Evolutionary conservation across 2,888 invertebrate genomes (phyloP), one percentile per base, ranked within the genome.

Genomic region (Dastarcus helophoroides): DNA sequence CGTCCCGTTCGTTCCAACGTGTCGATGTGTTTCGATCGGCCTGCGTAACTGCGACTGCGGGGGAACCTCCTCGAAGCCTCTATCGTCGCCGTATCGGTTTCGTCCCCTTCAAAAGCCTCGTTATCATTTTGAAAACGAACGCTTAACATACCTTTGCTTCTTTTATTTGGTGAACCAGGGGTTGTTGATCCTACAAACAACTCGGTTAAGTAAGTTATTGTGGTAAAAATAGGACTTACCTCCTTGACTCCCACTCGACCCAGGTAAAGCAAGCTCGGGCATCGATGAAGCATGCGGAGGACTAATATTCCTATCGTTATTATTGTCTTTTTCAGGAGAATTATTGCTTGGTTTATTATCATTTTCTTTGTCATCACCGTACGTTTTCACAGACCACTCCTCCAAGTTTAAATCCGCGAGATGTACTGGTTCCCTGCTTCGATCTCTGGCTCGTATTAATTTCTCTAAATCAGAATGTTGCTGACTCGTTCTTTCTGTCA

Each of bases 341-440:
- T 37, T 46, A 24, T 46, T 46, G 33, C 50, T 50, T 3, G 40
- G 33, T 38, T 46, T 43, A 24, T 45, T 45, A 4, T 64, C 63
- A 35, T 58, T 50, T 38, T 57, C 54, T 29, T 44, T 46, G 39
- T 46, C 38, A 30, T 38, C 40, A 11, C 32, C 35, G 22, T 32
- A 47, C 38, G 13, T 54, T 53, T 48, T 61, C 7, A 65, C 58
- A 16, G 67, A 63, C 69, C 70, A 71, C 22, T 65, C 65, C 41
- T 72, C 73, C 40, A 70, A 51, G 41, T 65, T 65, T 54, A 71
- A 62, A 48, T 71, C 71, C 9, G 69, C 70, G 35, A 72, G 59
- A 49, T 71, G 69, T 34, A 75, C 60, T 3, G 74, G 71, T 29
- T 76, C 71, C 32, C 64, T 60, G 52, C 70, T 68, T 43, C 69